Conservation (phyloP, 2,113 vertebrate genomes). For the Leptocoma aspasia region DNA sequence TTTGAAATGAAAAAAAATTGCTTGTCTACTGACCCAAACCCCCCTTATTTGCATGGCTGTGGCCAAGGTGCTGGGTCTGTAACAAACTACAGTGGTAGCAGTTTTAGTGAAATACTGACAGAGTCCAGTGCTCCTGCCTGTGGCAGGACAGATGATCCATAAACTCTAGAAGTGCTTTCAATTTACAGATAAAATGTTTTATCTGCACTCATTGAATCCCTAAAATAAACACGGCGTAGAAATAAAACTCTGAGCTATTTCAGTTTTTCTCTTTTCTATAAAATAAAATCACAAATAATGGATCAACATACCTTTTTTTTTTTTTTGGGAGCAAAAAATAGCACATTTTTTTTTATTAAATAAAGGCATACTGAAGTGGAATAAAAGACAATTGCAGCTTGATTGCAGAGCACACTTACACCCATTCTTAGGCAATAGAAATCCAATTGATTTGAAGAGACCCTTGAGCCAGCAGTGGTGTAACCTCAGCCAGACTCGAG, state of each 20-base stretch:
- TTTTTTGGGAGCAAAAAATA: not conserved
- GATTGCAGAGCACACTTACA: not conserved
- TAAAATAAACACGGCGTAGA: conserved; percentile 18
- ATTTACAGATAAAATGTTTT: conserved; percentile 16
- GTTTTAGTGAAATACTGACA: not conserved
- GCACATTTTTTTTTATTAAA: not conserved
- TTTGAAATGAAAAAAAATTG: not conserved
- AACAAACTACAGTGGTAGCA: not conserved
- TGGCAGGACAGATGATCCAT: not conserved
- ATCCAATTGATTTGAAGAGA: not conserved
- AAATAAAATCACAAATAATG: not conserved
- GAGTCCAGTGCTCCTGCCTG: not conserved
- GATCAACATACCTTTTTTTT: not conserved
- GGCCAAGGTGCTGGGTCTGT: not conserved
- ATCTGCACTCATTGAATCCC: not conserved
- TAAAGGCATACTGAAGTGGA: not conserved
- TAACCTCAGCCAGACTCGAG: not conserved
- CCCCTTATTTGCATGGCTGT: not conserved
- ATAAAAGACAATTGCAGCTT: not conserved
- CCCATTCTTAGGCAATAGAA: not conserved
- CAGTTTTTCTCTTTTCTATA: not conserved
- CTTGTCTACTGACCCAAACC: not conserved
- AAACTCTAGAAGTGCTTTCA: conserved; percentile 1
- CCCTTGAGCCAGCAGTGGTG: not conserved
- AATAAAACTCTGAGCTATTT: conserved; percentile 19